Base-by-base conservation (phyloP, 2,888 invertebrate genomes). In the Tenodera sinensis region DNA sequence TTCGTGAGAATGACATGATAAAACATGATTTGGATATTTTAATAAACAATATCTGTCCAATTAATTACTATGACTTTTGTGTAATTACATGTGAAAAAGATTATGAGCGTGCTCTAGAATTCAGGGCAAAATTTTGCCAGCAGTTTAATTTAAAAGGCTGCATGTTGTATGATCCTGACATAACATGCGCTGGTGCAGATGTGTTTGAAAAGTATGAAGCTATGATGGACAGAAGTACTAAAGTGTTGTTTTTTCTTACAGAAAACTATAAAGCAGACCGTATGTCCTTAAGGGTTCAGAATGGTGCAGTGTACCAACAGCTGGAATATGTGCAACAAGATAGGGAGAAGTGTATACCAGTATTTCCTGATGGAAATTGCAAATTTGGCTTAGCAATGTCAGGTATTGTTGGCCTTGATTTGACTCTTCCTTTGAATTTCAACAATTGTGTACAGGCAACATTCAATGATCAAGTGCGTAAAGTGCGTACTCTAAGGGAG, bases 161-260 rank as follows among this genome's bases (percentile, higher is more conserved):
- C 82, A 87, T 87, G 87, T 82, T 87, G 25, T 83, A n/a, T 34
- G 87, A 87, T 34, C 28, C 81, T 15, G 27, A 83, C 2, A 42
- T 87, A 27, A 28, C 82, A 54, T 4, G n/a, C 34, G 34, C 83
- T 34, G 87, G 87, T 25, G 34, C 25, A 34, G 87, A 87, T 87
- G 42, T 87, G 14, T 87, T 87, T 87, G 81, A 82, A 30, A 81
- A 82, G 83, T 87, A 87, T 34, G 87, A 87, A 87, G 14, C 83
- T n/a, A 83, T 87, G 87, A 87, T 87, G 34, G 82, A 87, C 20
- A 81, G 82, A 30, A 87, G 87, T 87, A 87, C 87, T 27, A 87
- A 87, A 71, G 87, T 87, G 42, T 87, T 87, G 25, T 87, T 87
- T n/a, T 87, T 82, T 27, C 87, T 34, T 27, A 87, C 87, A 4